Percentiles rank a stretch among this genome's conserved stretches.
These are phyloP conservation scores for Ophiodon elongatus DNA, from an alignment of 2,113 vertebrate species.

Conservation along the genomic window DNA sequence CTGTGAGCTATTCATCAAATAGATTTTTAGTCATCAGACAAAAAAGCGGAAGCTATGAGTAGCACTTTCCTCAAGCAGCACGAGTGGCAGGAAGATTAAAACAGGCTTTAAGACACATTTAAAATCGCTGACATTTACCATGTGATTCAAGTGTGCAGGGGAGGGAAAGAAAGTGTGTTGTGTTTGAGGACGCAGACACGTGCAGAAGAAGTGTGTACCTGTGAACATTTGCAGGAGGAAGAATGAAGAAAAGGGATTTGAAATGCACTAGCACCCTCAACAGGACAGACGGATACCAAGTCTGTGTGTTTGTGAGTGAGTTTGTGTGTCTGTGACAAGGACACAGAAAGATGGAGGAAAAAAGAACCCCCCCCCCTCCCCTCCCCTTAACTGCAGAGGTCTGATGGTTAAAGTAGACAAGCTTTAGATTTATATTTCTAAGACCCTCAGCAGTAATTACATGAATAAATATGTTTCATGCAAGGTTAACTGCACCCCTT, in stretches of 20 bases:
- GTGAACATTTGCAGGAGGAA: not conserved
- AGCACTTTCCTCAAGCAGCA: not conserved
- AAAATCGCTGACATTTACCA: not conserved
- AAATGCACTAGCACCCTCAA: conserved; percentile 75
- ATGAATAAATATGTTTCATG: not conserved
- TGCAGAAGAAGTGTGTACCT: not conserved
- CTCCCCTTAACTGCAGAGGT: not conserved
- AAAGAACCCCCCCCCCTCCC: no score
- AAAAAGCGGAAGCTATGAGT: not conserved
- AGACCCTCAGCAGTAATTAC: not conserved
- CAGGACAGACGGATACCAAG: conserved; percentile 52
- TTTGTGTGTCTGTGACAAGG: not conserved
- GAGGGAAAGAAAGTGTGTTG: not conserved
- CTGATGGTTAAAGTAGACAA: not conserved
- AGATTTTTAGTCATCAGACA: not conserved
- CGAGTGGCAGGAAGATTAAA: not conserved
- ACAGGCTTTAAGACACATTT: not conserved
- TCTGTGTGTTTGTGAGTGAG: not conserved
- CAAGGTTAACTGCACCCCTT: not conserved
- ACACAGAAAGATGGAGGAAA: not conserved
- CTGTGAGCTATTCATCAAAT: not conserved
- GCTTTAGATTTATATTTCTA: not conserved
- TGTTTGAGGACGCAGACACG: not conserved
- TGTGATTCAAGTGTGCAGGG: not conserved
- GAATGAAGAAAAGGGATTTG: conserved; percentile 8